A percentile compares a stretch with the other conserved stretches of the same genome.
These are phyloP conservation scores for Brenthis hecate DNA, from an alignment of 2,888 invertebrate genomes.

Conservation along the genomic window DNA sequence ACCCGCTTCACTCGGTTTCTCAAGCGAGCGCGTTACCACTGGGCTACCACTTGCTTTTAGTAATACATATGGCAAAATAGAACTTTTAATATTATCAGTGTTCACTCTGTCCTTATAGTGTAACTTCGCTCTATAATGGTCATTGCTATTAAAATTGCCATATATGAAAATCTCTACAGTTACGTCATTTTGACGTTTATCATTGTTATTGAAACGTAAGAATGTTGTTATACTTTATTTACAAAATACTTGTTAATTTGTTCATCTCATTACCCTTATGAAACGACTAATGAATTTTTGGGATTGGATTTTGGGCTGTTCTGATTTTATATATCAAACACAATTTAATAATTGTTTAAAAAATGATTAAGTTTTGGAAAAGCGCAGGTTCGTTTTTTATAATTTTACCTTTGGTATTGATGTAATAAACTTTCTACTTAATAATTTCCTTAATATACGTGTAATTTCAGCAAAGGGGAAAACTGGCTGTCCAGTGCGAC, in stretches of 20 bases:
- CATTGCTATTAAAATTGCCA: background rate
- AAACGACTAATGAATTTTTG: slow-evolving; percentile 49
- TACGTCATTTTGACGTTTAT: slow-evolving; percentile 23
- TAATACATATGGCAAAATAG: no score
- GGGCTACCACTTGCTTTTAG: no score
- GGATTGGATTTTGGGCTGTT: slow-evolving; percentile 12
- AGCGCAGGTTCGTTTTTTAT: slow-evolving; percentile 82
- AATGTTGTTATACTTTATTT: slow-evolving; percentile 40
- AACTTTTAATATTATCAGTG: no score
- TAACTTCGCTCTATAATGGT: background rate
- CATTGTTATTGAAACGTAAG: slow-evolving; percentile 31
- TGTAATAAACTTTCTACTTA: slow-evolving; percentile 12
- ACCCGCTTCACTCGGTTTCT: no score
- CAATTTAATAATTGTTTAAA: slow-evolving; percentile 41
- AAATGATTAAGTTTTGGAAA: slow-evolving; percentile 91
- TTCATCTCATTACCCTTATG: slow-evolving; percentile 59
- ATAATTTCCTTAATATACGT: slow-evolving; percentile 17
- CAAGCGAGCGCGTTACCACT: no score
- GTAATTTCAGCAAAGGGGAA: slow-evolving; percentile 72
- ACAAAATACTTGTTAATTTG: slow-evolving; percentile 56
- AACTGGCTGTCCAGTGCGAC: slow-evolving; percentile 76
- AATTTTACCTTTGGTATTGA: background rate
- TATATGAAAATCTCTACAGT: slow-evolving; percentile 2
- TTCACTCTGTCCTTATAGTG: no score
- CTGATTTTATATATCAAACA: slow-evolving; percentile 18